phyloP scores from a whole-genome alignment of 2,113 vertebrate genomes.

The Origma solitaria region DNA sequence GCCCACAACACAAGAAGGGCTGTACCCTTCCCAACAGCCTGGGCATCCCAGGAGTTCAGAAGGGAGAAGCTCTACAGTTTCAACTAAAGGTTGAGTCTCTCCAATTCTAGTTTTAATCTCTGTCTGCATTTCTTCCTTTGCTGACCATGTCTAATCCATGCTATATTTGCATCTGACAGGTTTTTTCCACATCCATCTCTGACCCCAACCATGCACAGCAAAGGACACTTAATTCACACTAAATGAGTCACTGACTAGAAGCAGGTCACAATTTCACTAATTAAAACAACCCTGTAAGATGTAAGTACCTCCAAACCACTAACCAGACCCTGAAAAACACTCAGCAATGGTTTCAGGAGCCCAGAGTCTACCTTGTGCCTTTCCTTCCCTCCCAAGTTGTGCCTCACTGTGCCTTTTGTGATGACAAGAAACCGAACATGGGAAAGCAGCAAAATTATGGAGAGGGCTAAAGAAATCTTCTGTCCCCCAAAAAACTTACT shows the following conservation, averaged over 20 bases:
- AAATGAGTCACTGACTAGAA: neutral
- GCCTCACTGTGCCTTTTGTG: neutral
- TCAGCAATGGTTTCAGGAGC: neutral
- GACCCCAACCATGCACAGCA: neutral
- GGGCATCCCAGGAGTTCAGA: neutral
- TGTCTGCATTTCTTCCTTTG: neutral
- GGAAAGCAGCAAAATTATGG: neutral
- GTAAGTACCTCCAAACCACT: neutral
- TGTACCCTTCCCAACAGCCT: neutral
- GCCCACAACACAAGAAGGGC: fast-evolving
- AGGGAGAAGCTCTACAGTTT: neutral
- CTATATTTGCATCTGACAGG: neutral
- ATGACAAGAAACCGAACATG: neutral
- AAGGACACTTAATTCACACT: neutral
- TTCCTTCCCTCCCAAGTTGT: neutral
- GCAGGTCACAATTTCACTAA: neutral
- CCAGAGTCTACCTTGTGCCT: neutral
- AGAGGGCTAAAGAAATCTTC: neutral
- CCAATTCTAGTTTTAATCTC: neutral
- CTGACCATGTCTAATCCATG: neutral
- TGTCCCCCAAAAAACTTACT: neutral
- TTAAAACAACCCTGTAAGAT: neutral
- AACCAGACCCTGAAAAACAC: neutral
- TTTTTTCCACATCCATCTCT: neutral
- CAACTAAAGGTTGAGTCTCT: neutral